Base-by-base conservation (phyloP, 2,888 invertebrate species). In the Asteroscopus sphinx region DNA sequence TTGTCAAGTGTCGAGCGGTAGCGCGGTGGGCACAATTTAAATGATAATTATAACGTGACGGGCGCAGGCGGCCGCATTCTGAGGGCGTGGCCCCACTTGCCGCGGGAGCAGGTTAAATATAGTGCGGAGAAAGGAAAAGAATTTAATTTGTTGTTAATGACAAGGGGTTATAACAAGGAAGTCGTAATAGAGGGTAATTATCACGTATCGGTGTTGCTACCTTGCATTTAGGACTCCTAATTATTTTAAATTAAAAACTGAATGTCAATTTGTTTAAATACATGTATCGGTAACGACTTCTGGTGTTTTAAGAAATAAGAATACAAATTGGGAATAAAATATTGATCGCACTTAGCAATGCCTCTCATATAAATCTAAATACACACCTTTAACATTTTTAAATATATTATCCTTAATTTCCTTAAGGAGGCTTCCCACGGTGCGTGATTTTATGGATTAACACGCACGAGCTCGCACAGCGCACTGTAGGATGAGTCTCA, bases 1-100 rank as follows among this genome's bases (percentile, higher is more conserved):
- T 93, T 92, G 93, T 93, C 93, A 93, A 91, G 88, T 92, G 93
- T 93, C 93, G 90, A 85, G 76, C 85, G 80, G 91, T 87, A 87
- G 88, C 92, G 90, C 85, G 85, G 87, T 87, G 88, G 85, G 86
- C 84, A 89, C 92, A 85, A 92, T 93, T 93, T 93, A 91, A 91
- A 93, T 93, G 93, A 90, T 93, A 93, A 93, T 93, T 93, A 91
- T 88, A 88, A 89, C 85, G 89, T 84, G 87, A 80, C 80, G 77
- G 79, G 73, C 76, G 54, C 69, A 74, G 77, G 66, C 75, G 76
- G 72, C 66, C 61, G 63, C 72, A 64, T 68, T 60, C 53, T 67
- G 40, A 15, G 56, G 69, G 77, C 61, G 66, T 51, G 72, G 60
- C 37, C 48, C 48, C 58, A 61, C 44, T 39, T 45, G 12, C 28